Evolutionary conservation across 2,888 invertebrate genomes (phyloP).

Genomic region (Sympetrum striolatum): DNA sequence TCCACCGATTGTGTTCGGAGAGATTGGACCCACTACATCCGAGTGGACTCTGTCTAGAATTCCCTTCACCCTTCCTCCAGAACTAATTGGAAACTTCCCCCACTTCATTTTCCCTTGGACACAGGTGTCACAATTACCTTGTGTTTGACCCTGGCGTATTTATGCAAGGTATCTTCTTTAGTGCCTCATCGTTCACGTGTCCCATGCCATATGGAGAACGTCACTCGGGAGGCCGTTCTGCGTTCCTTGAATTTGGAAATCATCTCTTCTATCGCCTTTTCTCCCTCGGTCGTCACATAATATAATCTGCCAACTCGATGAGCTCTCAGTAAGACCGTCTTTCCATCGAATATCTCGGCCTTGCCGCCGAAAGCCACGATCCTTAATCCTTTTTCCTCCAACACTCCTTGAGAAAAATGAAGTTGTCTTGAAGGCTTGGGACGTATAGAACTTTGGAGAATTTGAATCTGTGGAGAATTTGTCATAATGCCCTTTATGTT

Average conservation of each 20-base stretch:
- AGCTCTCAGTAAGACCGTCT: not conserved
- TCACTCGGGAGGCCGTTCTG: not conserved
- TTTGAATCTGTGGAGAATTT: too few species aligned
- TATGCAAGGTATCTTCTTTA: not conserved
- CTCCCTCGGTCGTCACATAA: not conserved
- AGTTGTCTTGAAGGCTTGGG: not conserved
- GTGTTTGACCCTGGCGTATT: not conserved
- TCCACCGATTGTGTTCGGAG: slow-evolving; percentile 16
- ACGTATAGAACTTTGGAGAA: not conserved
- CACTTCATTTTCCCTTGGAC: slow-evolving; percentile 18
- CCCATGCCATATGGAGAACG: slow-evolving; percentile 14
- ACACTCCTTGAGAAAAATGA: not conserved
- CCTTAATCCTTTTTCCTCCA: not conserved
- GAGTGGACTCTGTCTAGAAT: slow-evolving; percentile 17
- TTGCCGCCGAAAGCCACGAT: not conserved
- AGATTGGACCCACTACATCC: slow-evolving; percentile 14
- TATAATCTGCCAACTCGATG: not conserved
- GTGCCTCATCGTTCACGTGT: not conserved
- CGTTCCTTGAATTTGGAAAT: not conserved
- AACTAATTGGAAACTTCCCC: slow-evolving; percentile 2
- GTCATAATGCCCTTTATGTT: too few species aligned
- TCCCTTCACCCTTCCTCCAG: not conserved
- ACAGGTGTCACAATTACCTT: not conserved
- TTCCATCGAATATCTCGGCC: not conserved
- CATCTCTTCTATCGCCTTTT: not conserved